phyloP scores from a whole-genome alignment of 2,888 invertebrate genomes.

The Parnassius smintheus region DNA sequence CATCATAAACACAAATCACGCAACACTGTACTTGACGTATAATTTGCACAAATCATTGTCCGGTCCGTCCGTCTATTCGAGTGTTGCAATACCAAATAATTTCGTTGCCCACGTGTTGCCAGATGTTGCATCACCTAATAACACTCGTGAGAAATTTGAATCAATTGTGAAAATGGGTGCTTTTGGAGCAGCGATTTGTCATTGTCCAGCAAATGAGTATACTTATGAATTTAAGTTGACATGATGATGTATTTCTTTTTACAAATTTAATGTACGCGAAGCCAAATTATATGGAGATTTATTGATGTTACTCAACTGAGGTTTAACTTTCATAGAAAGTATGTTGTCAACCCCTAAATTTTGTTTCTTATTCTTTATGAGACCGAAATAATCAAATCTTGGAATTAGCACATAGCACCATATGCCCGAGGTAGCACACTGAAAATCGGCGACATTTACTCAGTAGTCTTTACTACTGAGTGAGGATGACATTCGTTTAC shows the following conservation, averaged over 20 bases:
- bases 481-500: too few relatives aligned
- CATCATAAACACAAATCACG: conserved; percentile 31
- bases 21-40: conserved; percentile 35
- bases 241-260: not conserved
- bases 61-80: conserved; percentile 27
- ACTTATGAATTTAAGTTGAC: conserved; percentile 10
- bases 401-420: too few relatives aligned
- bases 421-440: too few relatives aligned
- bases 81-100: conserved; percentile 24
- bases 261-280: not conserved
- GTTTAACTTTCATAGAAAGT: too few relatives aligned
- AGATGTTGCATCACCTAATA: conserved; percentile 28
- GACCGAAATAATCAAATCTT: too few relatives aligned
- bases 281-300: not conserved
- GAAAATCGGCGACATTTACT: too few relatives aligned
- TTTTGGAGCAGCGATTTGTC: conserved; percentile 20
- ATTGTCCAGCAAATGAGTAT: conserved; percentile 11
- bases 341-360: too few relatives aligned
- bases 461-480: too few relatives aligned
- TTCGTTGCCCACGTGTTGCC: conserved; percentile 26
- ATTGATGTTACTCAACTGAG: too few relatives aligned
- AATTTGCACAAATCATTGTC: conserved; percentile 65
- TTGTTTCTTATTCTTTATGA: too few relatives aligned
- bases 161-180: conserved; percentile 19
- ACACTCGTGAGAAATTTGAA: conserved; percentile 24